Evolutionary conservation across 2,888 invertebrate genomes (phyloP).

Genomic region (Endomychus coccineus): DNA sequence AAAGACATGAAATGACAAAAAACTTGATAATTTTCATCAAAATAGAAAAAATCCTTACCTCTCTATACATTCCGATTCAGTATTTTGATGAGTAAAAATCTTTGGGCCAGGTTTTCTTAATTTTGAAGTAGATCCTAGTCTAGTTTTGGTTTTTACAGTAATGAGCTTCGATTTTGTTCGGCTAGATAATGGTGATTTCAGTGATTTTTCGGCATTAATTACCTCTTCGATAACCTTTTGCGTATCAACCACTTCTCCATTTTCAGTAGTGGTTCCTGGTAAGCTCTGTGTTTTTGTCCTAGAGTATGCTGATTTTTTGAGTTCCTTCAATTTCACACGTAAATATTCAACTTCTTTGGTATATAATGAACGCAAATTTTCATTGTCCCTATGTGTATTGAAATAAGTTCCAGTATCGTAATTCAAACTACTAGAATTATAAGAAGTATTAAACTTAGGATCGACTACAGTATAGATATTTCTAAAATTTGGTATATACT

Average conservation of each 20-base stretch:
- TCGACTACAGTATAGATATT: constrained; percentile 2
- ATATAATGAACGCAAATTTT: constrained; percentile 33
- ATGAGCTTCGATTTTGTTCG: constrained; percentile 10
- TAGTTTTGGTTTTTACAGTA: constrained; percentile 9
- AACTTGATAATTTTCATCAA: too few species aligned
- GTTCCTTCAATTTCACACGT: constrained; percentile 32
- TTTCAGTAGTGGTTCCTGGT: constrained; percentile 8
- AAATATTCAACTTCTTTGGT: constrained; percentile 35
- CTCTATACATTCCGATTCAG: too few species aligned
- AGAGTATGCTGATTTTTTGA: constrained; percentile 27
- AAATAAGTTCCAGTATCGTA: constrained; percentile 36
- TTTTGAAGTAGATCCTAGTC: too few species aligned
- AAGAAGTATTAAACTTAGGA: constrained; percentile 6
- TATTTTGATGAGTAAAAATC: too few species aligned
- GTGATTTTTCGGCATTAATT: constrained; percentile 1
- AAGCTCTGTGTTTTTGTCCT: constrained; percentile 19
- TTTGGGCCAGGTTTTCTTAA: too few species aligned
- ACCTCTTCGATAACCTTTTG: constrained; percentile 1
- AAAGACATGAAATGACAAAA: too few species aligned
- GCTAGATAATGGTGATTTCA: constrained; percentile 3
- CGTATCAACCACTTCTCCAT: constrained; percentile 6
- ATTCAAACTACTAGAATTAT: constrained; percentile 10
- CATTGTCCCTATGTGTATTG: constrained; percentile 32
- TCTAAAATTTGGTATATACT: constrained; percentile 12
- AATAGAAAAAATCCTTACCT: too few species aligned